phyloP scores from a whole-genome alignment of 2,888 invertebrate species.

The Erebia aethiops region DNA sequence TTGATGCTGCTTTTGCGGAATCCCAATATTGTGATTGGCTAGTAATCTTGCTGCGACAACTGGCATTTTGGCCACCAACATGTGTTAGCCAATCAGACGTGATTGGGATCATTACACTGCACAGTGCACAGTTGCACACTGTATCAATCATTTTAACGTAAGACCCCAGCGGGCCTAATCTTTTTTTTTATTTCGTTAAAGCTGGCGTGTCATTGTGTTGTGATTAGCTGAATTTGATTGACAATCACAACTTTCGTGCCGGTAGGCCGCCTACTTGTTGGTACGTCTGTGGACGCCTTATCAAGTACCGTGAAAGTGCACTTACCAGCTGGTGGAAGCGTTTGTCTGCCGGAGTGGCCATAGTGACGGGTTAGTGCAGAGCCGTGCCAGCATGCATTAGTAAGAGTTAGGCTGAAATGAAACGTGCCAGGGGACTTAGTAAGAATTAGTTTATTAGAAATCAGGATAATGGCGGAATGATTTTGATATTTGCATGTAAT shows the following conservation, averaged over 20 bases:
- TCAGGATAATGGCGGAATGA: background rate
- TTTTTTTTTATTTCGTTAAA: too few relatives aligned
- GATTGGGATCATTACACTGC: too few relatives aligned
- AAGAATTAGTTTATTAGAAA: conserved; percentile 15
- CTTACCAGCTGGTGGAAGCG: conserved; percentile 84
- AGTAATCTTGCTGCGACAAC: too few relatives aligned
- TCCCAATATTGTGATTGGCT: too few relatives aligned
- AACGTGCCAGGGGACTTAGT: conserved; percentile 44
- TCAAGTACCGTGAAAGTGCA: conserved; percentile 35
- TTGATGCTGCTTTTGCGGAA: too few relatives aligned
- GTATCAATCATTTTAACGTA: too few relatives aligned
- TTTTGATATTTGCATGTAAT: background rate
- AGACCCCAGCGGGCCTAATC: too few relatives aligned
- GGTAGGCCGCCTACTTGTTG: background rate
- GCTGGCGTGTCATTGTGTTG: background rate
- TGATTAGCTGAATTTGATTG: background rate
- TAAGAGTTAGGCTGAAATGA: conserved; percentile 70
- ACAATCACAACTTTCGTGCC: background rate
- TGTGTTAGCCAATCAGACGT: too few relatives aligned
- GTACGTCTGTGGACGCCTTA: background rate
- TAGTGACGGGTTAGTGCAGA: conserved; percentile 65
- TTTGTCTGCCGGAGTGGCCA: conserved; percentile 76
- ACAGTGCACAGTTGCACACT: too few relatives aligned
- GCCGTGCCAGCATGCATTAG: conserved; percentile 75
- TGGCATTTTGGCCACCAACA: too few relatives aligned